Base-by-base conservation (phyloP, 2,888 invertebrate species). In the Cheiracanthium punctorium region DNA sequence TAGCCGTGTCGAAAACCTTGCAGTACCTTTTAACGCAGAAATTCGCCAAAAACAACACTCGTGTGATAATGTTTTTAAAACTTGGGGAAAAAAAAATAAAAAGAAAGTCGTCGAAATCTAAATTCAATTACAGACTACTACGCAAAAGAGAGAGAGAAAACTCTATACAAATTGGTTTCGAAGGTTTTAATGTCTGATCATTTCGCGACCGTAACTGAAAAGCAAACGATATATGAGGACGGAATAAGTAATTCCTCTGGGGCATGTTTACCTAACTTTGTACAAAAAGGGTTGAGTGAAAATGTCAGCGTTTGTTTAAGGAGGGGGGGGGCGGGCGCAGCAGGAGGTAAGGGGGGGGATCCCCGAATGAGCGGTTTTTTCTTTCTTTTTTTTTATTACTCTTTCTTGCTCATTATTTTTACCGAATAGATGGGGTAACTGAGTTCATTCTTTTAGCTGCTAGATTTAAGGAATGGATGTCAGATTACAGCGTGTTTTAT, bases 261-360 rank as follows among this genome's bases (percentile, higher is more conserved):
- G 84, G 58, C 33, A 20, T 84, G 84, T 84, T 84, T 84, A 79
- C 79, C 76, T 84, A 84, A 67, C 84, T 79, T 79, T 69, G 43
- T 24, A 8, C 37, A 77, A 70, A 82, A 79, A 84, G 84, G 79
- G 79, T 84, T 84, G 79, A 79, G 77, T 67, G 77, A 84, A 84
- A 84, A 84, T 84, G 84, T 84, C 84, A 84, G 67, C 48, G 84
- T 84, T 84, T 84, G 79, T 76, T 84, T 84, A 84, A 79, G 84
- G 74, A 74, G 76, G 33, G 48, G 10, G n/a, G 43, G 67, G n/a
- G n/a, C n/a, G n/a, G n/a, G n/a, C n/a, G n/a, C n/a, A n/a, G n/a
- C n/a, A n/a, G n/a, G n/a, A n/a, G n/a, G n/a, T n/a, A n/a, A n/a
- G n/a, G n/a, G 43, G 17, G 12, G 48, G 30, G 70, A 52, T 37